Evolutionary conservation across 1,140 invertebrate genomes (phyloP).

Genomic region (Drosophila seguyi): DNA sequence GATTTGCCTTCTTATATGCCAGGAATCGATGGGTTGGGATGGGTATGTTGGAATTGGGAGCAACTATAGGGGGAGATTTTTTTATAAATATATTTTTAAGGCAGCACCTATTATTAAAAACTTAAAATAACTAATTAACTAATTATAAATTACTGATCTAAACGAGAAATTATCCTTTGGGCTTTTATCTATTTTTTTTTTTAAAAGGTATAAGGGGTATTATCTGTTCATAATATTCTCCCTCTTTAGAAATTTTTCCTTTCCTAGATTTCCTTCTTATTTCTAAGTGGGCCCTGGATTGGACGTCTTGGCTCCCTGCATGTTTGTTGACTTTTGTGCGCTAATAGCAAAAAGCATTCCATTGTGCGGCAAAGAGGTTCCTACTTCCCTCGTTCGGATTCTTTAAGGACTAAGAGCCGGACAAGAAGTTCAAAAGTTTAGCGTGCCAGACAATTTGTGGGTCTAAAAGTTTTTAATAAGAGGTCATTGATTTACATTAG

Average conservation of each 20-base stretch:
- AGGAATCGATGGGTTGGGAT: background rate
- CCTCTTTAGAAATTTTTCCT: background rate
- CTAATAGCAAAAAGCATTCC: slow-evolving; percentile 74
- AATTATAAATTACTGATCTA: no score
- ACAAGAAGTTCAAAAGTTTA: slow-evolving; percentile 70
- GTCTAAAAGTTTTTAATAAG: slow-evolving; percentile 79
- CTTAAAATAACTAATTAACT: no score
- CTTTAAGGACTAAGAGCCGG: slow-evolving; percentile 15
- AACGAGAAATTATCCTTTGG: no score
- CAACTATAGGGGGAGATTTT: no score
- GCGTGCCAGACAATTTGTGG: slow-evolving; percentile 76
- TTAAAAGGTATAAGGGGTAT: background rate
- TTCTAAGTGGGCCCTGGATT: slow-evolving; percentile 54
- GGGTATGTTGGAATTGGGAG: background rate
- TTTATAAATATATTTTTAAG: background rate
- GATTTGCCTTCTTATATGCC: slow-evolving; percentile 24
- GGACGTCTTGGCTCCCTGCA: slow-evolving; percentile 39
- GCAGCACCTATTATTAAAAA: no score
- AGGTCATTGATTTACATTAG: slow-evolving; percentile 81
- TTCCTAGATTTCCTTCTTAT: slow-evolving; percentile 43
- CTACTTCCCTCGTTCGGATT: background rate
- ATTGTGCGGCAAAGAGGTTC: slow-evolving; percentile 56
- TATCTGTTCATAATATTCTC: background rate
- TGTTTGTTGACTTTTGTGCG: slow-evolving; percentile 78
- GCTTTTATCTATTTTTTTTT: background rate